Conservation (phyloP, 2,797 vertebrate species). For the Mareca penelope region DNA sequence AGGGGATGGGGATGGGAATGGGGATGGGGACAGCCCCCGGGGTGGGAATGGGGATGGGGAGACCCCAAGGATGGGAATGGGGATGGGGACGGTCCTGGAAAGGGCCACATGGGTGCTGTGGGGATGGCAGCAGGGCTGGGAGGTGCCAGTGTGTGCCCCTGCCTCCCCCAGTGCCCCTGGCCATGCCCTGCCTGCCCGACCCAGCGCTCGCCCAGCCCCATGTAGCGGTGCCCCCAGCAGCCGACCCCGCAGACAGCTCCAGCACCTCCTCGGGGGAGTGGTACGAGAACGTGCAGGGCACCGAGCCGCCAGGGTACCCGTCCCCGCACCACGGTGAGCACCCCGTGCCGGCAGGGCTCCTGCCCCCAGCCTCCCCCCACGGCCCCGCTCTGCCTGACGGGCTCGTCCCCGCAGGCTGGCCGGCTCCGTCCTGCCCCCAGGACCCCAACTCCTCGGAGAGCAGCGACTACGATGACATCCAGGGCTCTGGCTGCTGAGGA, state of each 20-base stretch:
- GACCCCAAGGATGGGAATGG: no score
- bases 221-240: not conserved
- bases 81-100: not conserved
- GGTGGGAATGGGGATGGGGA: not conserved
- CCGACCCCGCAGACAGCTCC: slow-evolving; percentile 19
- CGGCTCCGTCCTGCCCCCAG: not conserved
- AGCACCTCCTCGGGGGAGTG: slow-evolving; percentile 80
- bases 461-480: slow-evolving; percentile 60
- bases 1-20: no score
- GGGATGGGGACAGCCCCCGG: no score
- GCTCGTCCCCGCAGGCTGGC: not conserved
- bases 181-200: accelerated
- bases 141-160: not conserved
- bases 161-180: not conserved
- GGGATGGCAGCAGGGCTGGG: not conserved
- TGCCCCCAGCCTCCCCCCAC: not conserved
- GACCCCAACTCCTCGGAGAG: not conserved
- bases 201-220: not conserved
- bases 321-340: slow-evolving; percentile 46
- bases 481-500: not conserved
- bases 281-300: slow-evolving; percentile 69
- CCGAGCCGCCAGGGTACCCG: accelerated
- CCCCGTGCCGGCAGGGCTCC: accelerated
- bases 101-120: not conserved
- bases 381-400: accelerated